These are phyloP conservation scores for Sarcophaga peregrina DNA, from an alignment of 1,140 invertebrate species.

Conservation along the genomic window DNA sequence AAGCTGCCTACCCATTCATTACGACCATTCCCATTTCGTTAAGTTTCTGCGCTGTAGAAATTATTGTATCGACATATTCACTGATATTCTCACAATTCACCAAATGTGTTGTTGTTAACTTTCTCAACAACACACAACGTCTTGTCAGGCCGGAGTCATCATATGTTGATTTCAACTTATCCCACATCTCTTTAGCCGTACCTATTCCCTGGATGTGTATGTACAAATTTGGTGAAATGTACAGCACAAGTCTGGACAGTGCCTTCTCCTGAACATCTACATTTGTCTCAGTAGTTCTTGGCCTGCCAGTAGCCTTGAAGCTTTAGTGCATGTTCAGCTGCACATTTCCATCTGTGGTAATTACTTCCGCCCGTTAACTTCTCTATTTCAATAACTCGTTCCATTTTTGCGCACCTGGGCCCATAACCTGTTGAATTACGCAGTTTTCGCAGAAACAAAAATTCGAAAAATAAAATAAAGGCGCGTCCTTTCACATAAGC, in stretches of 20 bases:
- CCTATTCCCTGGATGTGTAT: conserved; percentile 51
- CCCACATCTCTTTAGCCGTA: conserved; percentile 54
- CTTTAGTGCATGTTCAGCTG: background rate
- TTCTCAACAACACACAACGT: conserved; percentile 48
- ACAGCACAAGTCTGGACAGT: conserved; percentile 55
- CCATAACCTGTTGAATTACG: conserved; percentile 6
- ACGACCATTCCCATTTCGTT: conserved; percentile 58
- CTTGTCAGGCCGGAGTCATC: conserved; percentile 59
- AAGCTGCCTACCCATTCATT: conserved; percentile 62
- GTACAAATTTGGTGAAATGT: conserved; percentile 58
- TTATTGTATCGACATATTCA: conserved; percentile 61
- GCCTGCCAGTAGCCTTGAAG: conserved; percentile 11
- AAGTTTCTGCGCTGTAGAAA: conserved; percentile 58
- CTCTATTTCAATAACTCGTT: background rate
- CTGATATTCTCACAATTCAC: conserved; percentile 54
- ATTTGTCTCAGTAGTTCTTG: conserved; percentile 48
- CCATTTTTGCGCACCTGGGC: conserved; percentile 9
- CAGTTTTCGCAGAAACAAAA: background rate
- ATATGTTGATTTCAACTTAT: conserved; percentile 54
- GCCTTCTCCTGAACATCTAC: conserved; percentile 52
- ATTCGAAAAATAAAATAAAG: background rate
- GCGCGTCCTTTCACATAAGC: background rate
- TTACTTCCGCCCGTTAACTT: conserved; percentile 10
- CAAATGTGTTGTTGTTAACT: conserved; percentile 47
- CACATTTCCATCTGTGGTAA: conserved; percentile 8